These are phyloP conservation scores for Centropus bengalensis DNA, from an alignment of 2,113 vertebrate species.

Conservation along the genomic window DNA sequence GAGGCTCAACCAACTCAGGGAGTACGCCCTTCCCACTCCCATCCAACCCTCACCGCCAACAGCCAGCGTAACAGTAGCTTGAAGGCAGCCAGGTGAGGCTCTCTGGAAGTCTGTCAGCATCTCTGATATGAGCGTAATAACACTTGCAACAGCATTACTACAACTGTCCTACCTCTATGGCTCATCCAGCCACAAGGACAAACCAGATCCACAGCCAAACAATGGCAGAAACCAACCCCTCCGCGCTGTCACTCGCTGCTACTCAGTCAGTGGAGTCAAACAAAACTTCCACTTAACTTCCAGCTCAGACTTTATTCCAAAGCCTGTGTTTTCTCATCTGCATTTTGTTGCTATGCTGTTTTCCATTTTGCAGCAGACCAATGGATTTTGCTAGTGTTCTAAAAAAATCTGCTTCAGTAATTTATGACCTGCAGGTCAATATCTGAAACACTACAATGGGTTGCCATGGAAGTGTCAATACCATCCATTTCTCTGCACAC, in stretches of 20 bases:
- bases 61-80: rapidly evolving
- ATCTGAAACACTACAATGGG: slow-evolving; percentile 33
- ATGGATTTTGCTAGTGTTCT: slow-evolving; percentile 12
- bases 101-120: not conserved
- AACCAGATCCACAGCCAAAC: not conserved
- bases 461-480: slow-evolving; percentile 72
- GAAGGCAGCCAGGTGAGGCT: not conserved
- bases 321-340: not conserved
- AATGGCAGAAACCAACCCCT: not conserved
- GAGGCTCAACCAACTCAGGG: not conserved
- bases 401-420: slow-evolving; percentile 41
- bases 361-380: not conserved
- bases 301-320: not conserved
- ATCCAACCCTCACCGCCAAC: not conserved
- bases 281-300: not conserved
- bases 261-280: not conserved
- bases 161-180: not conserved
- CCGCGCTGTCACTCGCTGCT: not conserved
- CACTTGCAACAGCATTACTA: not conserved
- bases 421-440: slow-evolving; percentile 50
- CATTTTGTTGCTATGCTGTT: not conserved
- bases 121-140: not conserved
- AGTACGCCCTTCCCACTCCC: not conserved
- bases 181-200: not conserved
- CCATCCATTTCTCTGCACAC: not conserved